Percentiles rank a stretch among this genome's conserved stretches.
phyloP scores from a whole-genome alignment of 2,113 vertebrate genomes.

The Trogon melanurus region DNA sequence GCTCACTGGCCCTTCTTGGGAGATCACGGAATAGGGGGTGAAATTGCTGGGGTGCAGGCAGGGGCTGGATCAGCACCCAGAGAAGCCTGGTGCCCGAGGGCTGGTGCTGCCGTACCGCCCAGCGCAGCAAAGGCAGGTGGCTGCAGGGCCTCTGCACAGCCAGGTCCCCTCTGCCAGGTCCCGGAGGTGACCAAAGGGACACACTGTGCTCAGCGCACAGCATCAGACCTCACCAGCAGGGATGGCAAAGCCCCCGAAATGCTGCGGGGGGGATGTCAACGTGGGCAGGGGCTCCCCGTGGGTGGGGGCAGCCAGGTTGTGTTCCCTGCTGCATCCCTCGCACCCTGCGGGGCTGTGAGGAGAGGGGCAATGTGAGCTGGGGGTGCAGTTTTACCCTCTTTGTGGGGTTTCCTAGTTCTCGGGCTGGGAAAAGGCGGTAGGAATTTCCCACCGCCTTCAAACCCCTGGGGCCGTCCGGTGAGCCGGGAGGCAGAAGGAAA shows the following conservation, averaged over 20 bases:
- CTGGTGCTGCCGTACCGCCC: fast-evolving
- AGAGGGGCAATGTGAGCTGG: fast-evolving
- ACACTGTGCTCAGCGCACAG: background rate
- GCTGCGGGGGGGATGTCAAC: fast-evolving
- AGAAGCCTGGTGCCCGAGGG: background rate
- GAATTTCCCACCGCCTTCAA: background rate
- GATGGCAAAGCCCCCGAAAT: fast-evolving
- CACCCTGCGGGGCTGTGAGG: background rate
- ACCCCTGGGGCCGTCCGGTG: background rate
- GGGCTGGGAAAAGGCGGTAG: background rate
- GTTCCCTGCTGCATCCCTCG: background rate
- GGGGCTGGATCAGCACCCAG: background rate
- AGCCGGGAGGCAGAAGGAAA: background rate
- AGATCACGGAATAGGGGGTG: background rate
- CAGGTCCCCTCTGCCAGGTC: background rate
- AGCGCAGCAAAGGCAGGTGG: background rate
- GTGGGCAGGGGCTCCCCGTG: fast-evolving
- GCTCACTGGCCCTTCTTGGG: background rate
- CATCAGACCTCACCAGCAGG: background rate
- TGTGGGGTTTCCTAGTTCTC: background rate
- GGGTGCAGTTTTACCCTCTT: background rate
- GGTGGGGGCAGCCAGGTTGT: background rate
- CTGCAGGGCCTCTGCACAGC: fast-evolving
- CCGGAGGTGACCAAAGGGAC: background rate
- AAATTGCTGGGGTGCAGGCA: background rate